Base-by-base conservation (phyloP, 1,140 invertebrate genomes). In the Drosophila simulans region DNA sequence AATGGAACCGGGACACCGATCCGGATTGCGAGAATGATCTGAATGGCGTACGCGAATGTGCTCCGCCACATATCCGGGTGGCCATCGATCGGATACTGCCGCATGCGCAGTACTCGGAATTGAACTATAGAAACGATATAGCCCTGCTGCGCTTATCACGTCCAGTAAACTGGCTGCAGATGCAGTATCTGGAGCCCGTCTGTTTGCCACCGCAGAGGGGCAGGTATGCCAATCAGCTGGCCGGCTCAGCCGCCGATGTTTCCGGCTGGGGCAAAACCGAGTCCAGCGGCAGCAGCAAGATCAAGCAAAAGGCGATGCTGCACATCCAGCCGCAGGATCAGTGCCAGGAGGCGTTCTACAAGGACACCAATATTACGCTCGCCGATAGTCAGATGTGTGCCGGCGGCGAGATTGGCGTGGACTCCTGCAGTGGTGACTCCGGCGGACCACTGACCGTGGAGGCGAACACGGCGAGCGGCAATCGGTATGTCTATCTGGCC, bases 191-290 rank as follows among this genome's bases (percentile, higher is more conserved):
- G 53, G 94, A 94, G 86, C 96, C 97, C 0, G 95, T 98, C 34
- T 98, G 98, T 75, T 90, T 98, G 5, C 97, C 97, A 0, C 75
- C 86, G 0, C 66, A 91, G 22, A 82, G 52, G 0, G 43, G 80
- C 4, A 55, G 93, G 15, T 77, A 71, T 5, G 92, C 78, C 15
- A 76, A 74, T 8, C 88, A 83, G 2, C 94, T 93, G 48, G 83
- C 93, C 3, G 93, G 93, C 1, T 78, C 90, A 10, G 93, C 92
- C n/a, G 93, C 96, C 34, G 94, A 94, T 56, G 95, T 96, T 0
- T 96, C 96, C 5, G 97, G 97, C 15, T 98, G 97, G 97, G 97
- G 97, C 5, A 94, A 93, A 81, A 96, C 95, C 1, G 95, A 96
- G 91, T 0, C 11, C 0, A 93, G 79, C n/a, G 40, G 15, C 0